These are phyloP conservation scores for Rhopilema esculentum DNA, from an alignment of 30 jellyfish, hydroid and myxozoan genomes.

Conservation along the genomic window DNA sequence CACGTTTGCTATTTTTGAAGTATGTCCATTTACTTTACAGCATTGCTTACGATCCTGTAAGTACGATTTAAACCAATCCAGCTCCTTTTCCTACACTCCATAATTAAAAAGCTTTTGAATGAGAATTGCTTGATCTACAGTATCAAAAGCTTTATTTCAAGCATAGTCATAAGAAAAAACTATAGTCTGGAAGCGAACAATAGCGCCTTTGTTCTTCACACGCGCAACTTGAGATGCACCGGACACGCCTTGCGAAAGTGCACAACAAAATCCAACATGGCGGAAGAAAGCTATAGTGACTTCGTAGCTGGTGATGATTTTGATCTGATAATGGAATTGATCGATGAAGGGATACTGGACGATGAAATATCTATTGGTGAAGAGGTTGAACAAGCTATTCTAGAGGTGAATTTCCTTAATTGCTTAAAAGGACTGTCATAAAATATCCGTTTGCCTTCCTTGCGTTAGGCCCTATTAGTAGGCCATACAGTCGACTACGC, in stretches of 20 bases:
- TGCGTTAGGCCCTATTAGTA: too few relatives aligned
- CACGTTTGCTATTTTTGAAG: too few relatives aligned
- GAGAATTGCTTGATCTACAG: constrained; percentile 40
- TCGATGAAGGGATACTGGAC: neutral
- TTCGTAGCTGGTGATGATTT: neutral
- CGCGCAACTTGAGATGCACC: constrained; percentile 8
- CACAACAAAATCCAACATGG: neutral
- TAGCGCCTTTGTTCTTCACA: neutral
- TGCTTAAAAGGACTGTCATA: neutral
- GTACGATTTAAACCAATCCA: constrained; percentile 39
- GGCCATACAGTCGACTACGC: too few relatives aligned
- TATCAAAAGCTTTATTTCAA: constrained; percentile 26
- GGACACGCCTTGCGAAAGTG: constrained; percentile 27
- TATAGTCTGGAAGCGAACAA: constrained; percentile 1
- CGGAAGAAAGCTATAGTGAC: neutral
- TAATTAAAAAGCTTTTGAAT: constrained; percentile 40
- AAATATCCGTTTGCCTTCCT: too few relatives aligned
- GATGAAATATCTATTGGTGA: constrained; percentile 3
- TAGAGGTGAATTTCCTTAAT: neutral
- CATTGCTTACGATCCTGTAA: constrained; percentile 53
- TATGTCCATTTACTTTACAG: constrained; percentile 41
- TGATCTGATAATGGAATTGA: neutral
- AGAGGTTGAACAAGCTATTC: neutral
- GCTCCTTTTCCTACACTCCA: constrained; percentile 52
- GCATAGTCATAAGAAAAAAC: neutral